Evolutionary conservation across 2,888 invertebrate species (phyloP).

Genomic region (Macaria liturata): DNA sequence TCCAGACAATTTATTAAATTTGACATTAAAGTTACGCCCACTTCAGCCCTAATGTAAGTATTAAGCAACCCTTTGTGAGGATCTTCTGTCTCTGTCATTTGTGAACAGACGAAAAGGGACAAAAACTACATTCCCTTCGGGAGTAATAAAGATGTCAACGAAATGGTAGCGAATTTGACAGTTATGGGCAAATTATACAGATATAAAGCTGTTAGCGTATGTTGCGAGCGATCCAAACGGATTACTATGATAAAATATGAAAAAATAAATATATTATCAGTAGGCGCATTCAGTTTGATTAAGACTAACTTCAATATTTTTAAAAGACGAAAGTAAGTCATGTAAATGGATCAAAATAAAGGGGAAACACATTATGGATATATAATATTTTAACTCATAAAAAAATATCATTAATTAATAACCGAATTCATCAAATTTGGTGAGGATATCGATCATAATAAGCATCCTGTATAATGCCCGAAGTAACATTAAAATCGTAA

Average conservation of each 20-base stretch:
- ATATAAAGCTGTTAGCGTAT: slow-evolving; percentile 28
- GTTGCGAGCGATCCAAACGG: neutral
- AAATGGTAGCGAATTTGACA: slow-evolving; percentile 49
- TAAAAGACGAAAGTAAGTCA: no score
- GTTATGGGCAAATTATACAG: slow-evolving; percentile 70
- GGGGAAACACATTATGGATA: no score
- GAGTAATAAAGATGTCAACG: slow-evolving; percentile 55
- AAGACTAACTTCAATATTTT: no score
- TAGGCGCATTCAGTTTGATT: no score
- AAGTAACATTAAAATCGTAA: neutral
- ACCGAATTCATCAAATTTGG: no score
- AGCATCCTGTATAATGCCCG: no score
- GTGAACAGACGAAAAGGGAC: slow-evolving; percentile 37
- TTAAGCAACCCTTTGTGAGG: slow-evolving; percentile 41
- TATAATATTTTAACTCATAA: no score
- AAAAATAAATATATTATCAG: no score
- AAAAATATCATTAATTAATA: no score
- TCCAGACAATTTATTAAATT: slow-evolving; percentile 73
- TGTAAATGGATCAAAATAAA: no score
- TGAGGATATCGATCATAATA: no score
- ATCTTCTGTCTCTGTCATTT: slow-evolving; percentile 37
- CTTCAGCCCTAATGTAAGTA: slow-evolving; percentile 66
- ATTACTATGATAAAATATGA: neutral
- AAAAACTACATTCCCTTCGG: slow-evolving; percentile 35
- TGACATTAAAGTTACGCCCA: slow-evolving; percentile 70